Evolutionary conservation across 2,888 invertebrate genomes (phyloP), one percentile per base, ranked within the genome.

Genomic region (Dicyrtomina minuta): DNA sequence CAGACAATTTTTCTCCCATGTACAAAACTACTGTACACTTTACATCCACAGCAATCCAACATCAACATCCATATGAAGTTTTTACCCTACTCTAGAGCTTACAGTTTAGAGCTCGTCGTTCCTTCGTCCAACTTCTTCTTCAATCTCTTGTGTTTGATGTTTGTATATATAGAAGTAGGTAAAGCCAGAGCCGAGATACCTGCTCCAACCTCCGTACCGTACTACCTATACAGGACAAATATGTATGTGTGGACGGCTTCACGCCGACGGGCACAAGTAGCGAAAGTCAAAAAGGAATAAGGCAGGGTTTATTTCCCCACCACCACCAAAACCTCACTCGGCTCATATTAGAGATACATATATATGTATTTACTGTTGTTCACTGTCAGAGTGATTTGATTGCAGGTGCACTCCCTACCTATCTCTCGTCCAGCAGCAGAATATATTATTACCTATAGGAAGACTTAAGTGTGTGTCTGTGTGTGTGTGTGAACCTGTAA

Each of bases 221-320:
- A n/a, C n/a, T n/a, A n/a, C n/a, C 33, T 33, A 33, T 33, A 33
- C 4, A 33, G n/a, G 33, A 33, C 33, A 56, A 56, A 17, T 56
- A 39, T 58, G 58, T 58, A 27, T 58, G 39, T 58, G 58, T 56
- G 56, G 56, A 56, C 8, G 56, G 56, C 39, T 65, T 65, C 41
- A 55, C 53, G 65, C 65, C 65, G 65, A 56, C 56, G 65, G 65
- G 58, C 58, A 58, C 33, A 53, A 65, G 44, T 24, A 65, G 65
- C 44, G 65, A 55, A 65, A 65, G 55, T 55, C 65, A 65, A 53
- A 64, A 53, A 55, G 64, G 55, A 65, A 26, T 24, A 24, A 65
- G 55, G 56, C 55, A 55, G 55, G 55, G 44, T 43, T 58, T 58
- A 58, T 58, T 58, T 58, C 58, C 58, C 58, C 39, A 27, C 58